Conservation (phyloP, 37 sponge, comb jelly and placozoan species). For the Theonella swinhoei region DNA sequence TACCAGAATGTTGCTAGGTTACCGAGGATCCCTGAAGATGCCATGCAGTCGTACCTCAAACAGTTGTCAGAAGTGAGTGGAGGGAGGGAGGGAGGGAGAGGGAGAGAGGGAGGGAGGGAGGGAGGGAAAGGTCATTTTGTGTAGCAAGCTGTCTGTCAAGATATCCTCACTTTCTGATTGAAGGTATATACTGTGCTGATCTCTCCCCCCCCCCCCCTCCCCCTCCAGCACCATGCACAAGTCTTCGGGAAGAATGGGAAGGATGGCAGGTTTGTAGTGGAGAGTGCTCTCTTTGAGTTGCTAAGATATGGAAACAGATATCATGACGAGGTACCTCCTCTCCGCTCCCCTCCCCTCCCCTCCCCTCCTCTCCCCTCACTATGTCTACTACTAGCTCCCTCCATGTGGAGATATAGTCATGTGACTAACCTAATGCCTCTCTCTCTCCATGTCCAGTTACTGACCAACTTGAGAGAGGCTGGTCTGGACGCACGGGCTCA, state of each 20-base stretch:
- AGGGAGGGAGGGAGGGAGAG: too few relatives aligned
- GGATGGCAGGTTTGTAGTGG: slow-evolving; percentile 43
- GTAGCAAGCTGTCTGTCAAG: too few relatives aligned
- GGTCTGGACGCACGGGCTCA: slow-evolving; percentile 61
- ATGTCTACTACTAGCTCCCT: slow-evolving; percentile 11
- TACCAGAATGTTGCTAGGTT: slow-evolving; percentile 61
- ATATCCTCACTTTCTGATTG: too few relatives aligned
- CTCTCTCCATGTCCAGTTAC: slow-evolving; percentile 47
- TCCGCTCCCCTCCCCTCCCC: neutral
- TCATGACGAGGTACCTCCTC: slow-evolving; percentile 36
- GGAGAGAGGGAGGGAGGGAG: too few relatives aligned
- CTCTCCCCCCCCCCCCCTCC: too few relatives aligned
- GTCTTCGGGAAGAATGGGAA: slow-evolving; percentile 17
- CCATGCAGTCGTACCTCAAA: slow-evolving; percentile 62
- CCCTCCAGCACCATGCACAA: slow-evolving; percentile 45
- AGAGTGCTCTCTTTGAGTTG: slow-evolving; percentile 67
- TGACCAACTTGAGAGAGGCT: slow-evolving; percentile 29
- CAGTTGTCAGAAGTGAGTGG: slow-evolving; percentile 68
- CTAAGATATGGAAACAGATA: slow-evolving; percentile 62
- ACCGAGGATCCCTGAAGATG: slow-evolving; percentile 65
- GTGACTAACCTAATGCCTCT: too few relatives aligned
- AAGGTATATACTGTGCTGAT: too few relatives aligned
- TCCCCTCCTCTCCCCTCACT: neutral
- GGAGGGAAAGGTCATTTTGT: too few relatives aligned
- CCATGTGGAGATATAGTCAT: too few relatives aligned